Percentiles rank a stretch among this genome's conserved stretches.
Evolutionary conservation across 1,140 invertebrate species (phyloP).

Genomic region (Bombus pyrosoma): DNA sequence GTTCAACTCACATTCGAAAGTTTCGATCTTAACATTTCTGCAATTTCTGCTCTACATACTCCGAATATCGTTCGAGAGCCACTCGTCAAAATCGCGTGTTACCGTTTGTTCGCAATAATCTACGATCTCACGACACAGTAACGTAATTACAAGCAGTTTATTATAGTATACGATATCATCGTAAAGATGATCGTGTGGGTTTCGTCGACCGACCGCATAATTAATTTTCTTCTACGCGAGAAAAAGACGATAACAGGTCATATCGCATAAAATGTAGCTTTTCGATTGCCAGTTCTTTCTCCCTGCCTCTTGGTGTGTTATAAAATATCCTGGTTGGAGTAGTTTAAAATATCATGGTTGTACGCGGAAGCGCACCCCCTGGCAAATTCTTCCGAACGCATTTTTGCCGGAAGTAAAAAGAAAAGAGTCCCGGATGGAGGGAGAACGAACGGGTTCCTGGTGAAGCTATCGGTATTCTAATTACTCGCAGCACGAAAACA

Average conservation of each 20-base stretch:
- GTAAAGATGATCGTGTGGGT: no score
- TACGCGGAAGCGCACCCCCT: neutral
- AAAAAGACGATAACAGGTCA: neutral
- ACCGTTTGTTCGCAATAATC: no score
- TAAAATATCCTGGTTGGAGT: neutral
- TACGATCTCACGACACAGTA: no score
- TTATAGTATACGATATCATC: no score
- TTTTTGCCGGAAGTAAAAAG: conserved; percentile 59
- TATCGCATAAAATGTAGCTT: neutral
- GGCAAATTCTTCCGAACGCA: conserved; percentile 43
- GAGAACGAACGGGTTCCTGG: neutral
- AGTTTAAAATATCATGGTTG: neutral
- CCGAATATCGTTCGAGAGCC: no score
- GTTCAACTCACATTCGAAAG: no score
- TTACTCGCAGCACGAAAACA: conserved; percentile 66
- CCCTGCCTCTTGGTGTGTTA: no score
- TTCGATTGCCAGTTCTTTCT: neutral
- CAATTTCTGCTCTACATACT: no score
- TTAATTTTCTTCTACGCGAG: neutral
- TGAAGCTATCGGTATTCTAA: conserved; percentile 66
- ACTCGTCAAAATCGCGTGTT: no score
- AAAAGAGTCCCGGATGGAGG: neutral
- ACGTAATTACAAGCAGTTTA: no score
- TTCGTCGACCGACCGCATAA: neutral
- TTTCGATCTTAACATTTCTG: no score